Evolutionary conservation across 2,113 vertebrate species (phyloP).

Genomic region (Eupsittula cactorum): DNA sequence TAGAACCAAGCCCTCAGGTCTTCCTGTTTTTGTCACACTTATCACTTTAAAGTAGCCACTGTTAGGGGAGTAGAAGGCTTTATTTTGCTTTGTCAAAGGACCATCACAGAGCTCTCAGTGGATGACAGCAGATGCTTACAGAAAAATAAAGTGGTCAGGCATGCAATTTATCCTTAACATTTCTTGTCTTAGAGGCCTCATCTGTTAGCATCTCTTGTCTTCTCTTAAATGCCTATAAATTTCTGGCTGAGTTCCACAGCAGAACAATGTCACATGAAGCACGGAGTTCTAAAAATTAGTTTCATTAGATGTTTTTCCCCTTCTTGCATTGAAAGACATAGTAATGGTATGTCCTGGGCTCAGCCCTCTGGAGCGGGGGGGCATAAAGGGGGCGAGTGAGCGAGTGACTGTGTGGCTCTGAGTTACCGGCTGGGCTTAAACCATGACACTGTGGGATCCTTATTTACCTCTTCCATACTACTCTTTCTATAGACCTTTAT

Average conservation of each 20-base stretch:
- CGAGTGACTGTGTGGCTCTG: background rate
- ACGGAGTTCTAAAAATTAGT: background rate
- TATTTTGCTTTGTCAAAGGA: background rate
- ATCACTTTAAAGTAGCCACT: background rate
- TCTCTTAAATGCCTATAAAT: background rate
- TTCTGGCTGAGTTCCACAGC: background rate
- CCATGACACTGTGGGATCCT: background rate
- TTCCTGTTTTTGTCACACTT: background rate
- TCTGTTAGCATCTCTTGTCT: background rate
- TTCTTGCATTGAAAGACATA: background rate
- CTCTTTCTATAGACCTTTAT: background rate
- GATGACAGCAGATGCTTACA: background rate
- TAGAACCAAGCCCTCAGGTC: background rate
- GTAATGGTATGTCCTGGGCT: background rate
- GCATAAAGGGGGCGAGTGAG: background rate
- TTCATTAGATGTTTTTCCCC: background rate
- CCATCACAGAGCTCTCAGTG: background rate
- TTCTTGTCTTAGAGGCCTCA: background rate
- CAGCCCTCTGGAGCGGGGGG: background rate
- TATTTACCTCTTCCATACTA: background rate
- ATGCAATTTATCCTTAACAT: background rate
- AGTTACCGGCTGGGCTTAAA: background rate
- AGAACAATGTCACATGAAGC: background rate
- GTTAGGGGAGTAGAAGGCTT: background rate
- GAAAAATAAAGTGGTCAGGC: background rate